These are phyloP conservation scores for Lerema accius DNA, from an alignment of 1,140 invertebrate species.

Conservation along the genomic window DNA sequence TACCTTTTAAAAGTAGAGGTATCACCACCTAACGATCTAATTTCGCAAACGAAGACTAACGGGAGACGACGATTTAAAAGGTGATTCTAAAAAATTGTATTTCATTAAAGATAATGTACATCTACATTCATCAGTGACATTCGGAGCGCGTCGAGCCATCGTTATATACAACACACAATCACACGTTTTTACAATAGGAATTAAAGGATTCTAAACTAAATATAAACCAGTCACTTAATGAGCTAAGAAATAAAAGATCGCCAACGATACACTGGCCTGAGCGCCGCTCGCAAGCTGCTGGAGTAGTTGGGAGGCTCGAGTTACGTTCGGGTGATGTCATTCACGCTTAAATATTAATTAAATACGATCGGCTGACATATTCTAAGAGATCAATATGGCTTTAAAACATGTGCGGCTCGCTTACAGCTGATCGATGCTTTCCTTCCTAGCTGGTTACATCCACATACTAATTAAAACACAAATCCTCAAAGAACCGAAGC, in stretches of 20 bases:
- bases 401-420: constrained; percentile 58
- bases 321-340: constrained; percentile 55
- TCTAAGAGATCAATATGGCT: constrained; percentile 78
- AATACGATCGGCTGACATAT: constrained; percentile 59
- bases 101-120: constrained; percentile 41
- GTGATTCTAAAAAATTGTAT: constrained; percentile 40
- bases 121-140: constrained; percentile 50
- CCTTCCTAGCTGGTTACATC: too few relatives aligned
- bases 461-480: background rate
- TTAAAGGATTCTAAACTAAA: constrained; percentile 74
- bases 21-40: constrained; percentile 66
- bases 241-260: constrained; percentile 76
- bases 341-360: constrained; percentile 66
- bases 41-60: constrained; percentile 66
- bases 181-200: constrained; percentile 80
- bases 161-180: constrained; percentile 78
- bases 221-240: constrained; percentile 80
- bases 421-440: constrained; percentile 59
- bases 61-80: constrained; percentile 53
- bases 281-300: constrained; percentile 37
- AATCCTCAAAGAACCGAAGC: constrained; percentile 7
- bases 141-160: constrained; percentile 55
- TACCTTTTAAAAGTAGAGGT: constrained; percentile 62
- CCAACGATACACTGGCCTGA: constrained; percentile 79
- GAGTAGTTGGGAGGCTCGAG: constrained; percentile 60